phyloP scores from a whole-genome alignment of 1,140 invertebrate species.

The Dysdera silvatica region DNA sequence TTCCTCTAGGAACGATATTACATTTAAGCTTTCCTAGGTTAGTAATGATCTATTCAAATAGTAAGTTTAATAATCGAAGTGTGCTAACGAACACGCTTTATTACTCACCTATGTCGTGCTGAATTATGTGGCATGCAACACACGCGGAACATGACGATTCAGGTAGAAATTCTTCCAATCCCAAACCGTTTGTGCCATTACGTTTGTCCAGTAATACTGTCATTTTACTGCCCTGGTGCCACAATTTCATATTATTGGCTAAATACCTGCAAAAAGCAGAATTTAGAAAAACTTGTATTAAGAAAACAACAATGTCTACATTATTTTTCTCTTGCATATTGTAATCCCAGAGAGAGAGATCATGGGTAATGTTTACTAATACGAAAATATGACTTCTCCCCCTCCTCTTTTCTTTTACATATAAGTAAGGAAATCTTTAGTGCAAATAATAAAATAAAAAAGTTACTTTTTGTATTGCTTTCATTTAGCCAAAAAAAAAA shows the following conservation, averaged over 20 bases:
- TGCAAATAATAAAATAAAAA: neutral
- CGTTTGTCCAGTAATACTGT: constrained; percentile 9
- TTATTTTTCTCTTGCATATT: too few species aligned
- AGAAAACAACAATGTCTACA: neutral
- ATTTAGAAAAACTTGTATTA: neutral
- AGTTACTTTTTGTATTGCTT: neutral
- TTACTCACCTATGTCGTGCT: neutral
- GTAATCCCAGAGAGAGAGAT: too few species aligned
- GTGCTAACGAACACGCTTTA: neutral
- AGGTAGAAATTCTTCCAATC: neutral
- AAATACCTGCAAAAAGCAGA: neutral
- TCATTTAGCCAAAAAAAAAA: neutral
- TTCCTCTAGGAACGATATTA: neutral
- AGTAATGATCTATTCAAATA: neutral
- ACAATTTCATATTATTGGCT: constrained; percentile 4
- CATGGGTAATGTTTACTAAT: too few species aligned
- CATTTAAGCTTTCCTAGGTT: neutral
- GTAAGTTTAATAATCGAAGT: neutral
- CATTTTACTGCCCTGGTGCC: constrained; percentile 11
- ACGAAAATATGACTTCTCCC: constrained; percentile 1
- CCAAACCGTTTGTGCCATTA: neutral
- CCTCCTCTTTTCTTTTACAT: neutral
- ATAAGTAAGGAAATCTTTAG: neutral
- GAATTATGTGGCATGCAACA: constrained; percentile 6
- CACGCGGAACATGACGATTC: neutral